Base-by-base conservation (phyloP, 2,888 invertebrate species). In the Cryptocephalus moraei region DNA sequence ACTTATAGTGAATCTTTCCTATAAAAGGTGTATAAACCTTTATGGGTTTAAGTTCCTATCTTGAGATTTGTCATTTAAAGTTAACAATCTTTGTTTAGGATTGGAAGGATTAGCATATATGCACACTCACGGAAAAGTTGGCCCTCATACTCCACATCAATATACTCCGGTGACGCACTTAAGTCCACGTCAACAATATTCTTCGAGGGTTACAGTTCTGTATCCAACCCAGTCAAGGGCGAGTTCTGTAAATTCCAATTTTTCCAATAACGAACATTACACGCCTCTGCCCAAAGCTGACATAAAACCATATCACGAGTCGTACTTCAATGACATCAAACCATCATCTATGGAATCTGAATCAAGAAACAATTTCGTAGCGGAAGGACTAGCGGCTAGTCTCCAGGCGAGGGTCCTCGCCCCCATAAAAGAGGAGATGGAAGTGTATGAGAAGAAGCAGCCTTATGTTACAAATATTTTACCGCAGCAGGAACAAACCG, bases 361-460 rank as follows among this genome's bases (percentile, higher is more conserved):
- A 14, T 47, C 57, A n/a, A 50, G 53, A n/a, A 60, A 60, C 66
- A 69, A 48, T 69, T 70, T 70, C 54, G 65, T 70, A 45, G 67
- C 70, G 44, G 78, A 78, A 79, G 89, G 91, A 9, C 68, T 91
- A 50, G 90, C 91, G 22, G 90, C 89, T 44, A 87, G 87, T 46
- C 70, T 90, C 53, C 89, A 89, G 65, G 86, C 86, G 49, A 79
- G 88, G 57, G 85, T 89, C 56, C 75, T 89, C 46, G 66, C 55
- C 10, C 65, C 64, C 13, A 68, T 70, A 33, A 71, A 70, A 53
- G 69, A 71, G 56, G 70, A 70, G 78, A 52, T 55, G 1, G 61
- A 60, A 8, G 52, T 52, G 38, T 60, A 59, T 33, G 55, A 54
- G 12, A 45, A 55, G 41, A 44, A 63, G 48, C 56, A 68, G 56